Conservation (phyloP, 1,140 invertebrate genomes). For the Paralvinella palmiformis region DNA sequence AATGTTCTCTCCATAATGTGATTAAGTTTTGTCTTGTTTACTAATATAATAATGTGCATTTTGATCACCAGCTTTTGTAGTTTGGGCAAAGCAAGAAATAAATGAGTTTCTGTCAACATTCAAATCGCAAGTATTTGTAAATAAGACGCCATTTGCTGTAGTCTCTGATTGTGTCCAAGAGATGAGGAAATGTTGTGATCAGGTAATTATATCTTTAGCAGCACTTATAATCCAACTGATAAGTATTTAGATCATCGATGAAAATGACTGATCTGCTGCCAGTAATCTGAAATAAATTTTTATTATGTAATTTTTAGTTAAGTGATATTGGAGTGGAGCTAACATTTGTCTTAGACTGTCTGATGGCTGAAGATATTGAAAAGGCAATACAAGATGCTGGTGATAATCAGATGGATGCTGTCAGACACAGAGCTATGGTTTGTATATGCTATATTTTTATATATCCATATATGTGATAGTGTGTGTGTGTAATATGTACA, state of each 20-base stretch:
- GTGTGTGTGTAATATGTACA: no score
- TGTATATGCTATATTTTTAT: no score
- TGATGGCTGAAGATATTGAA: slow-evolving; percentile 63
- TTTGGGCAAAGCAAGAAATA: slow-evolving; percentile 85
- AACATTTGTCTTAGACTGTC: slow-evolving; percentile 73
- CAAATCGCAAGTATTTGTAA: slow-evolving; percentile 86
- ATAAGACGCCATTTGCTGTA: slow-evolving; percentile 74
- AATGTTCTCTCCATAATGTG: neutral
- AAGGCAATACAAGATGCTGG: slow-evolving; percentile 60
- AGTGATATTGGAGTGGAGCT: slow-evolving; percentile 71
- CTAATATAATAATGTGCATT: neutral
- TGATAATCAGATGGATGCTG: slow-evolving; percentile 69
- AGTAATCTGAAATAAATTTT: no score
- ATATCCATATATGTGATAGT: no score
- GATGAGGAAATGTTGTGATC: slow-evolving; percentile 68
- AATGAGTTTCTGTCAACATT: slow-evolving; percentile 71
- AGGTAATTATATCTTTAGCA: no score
- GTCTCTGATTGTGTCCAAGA: slow-evolving; percentile 80
- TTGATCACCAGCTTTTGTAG: slow-evolving; percentile 65
- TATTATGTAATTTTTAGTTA: slow-evolving; percentile 56
- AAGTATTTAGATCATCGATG: no score
- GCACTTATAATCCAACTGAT: no score
- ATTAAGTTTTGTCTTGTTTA: neutral
- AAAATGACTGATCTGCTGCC: no score
- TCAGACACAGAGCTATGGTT: slow-evolving; percentile 59